These are phyloP conservation scores for Olivierus martensii DNA, from an alignment of 1,140 invertebrate genomes.

Conservation along the genomic window DNA sequence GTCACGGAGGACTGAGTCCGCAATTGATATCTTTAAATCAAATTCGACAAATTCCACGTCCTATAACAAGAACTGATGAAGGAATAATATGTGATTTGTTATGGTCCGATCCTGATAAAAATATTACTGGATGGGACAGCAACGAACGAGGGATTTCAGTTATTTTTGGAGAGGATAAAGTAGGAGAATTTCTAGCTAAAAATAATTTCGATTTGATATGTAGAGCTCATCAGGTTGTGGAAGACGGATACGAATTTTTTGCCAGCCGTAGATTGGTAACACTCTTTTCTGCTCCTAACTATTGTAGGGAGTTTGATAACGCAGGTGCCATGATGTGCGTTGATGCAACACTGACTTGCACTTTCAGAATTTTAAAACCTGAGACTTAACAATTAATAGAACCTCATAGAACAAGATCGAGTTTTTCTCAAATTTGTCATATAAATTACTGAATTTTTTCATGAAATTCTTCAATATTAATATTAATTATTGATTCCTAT, in stretches of 20 bases:
- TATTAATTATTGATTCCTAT: too few species aligned
- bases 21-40: slow-evolving; percentile 37
- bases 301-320: slow-evolving; percentile 98
- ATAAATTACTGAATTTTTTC: too few species aligned
- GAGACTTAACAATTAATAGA: too few species aligned
- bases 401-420: too few species aligned
- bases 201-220: slow-evolving; percentile 96
- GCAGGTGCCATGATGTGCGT: slow-evolving; percentile 99
- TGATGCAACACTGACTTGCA: slow-evolving; percentile 52
- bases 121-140: slow-evolving; percentile 86
- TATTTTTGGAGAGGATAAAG: slow-evolving; percentile 99
- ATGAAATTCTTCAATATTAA: too few species aligned
- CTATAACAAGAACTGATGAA: slow-evolving; percentile 42
- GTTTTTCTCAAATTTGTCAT: too few species aligned
- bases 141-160: slow-evolving; percentile 98
- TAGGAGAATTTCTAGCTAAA: slow-evolving; percentile 98
- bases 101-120: slow-evolving; percentile 81
- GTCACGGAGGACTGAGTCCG: slow-evolving; percentile 36
- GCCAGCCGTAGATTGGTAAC: slow-evolving; percentile 98
- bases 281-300: slow-evolving; percentile 98
- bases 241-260: slow-evolving; percentile 99
- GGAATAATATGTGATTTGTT: slow-evolving; percentile 79
- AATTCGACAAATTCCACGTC: slow-evolving; percentile 40
- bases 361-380: too few species aligned
- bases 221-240: slow-evolving; percentile 96